These are phyloP conservation scores for Conops quadrifasciatus DNA, from an alignment of 2,888 invertebrate species.

Conservation along the genomic window DNA sequence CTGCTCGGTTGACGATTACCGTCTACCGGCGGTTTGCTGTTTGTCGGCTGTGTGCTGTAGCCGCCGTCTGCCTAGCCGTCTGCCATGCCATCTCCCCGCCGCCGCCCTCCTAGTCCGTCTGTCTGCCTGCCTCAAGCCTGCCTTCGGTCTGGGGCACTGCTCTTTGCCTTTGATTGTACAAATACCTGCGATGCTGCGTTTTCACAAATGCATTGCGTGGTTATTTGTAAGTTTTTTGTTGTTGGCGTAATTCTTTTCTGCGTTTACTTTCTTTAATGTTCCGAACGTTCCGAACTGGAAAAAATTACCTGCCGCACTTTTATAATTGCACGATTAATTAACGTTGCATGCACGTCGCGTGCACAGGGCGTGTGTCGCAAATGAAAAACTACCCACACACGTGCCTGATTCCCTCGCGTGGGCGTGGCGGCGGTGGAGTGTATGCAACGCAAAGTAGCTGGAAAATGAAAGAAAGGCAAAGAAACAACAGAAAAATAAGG, in stretches of 20 bases:
- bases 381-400: conserved; percentile 26
- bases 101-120: too few relatives aligned
- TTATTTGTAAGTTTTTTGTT: too few relatives aligned
- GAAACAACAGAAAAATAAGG: neutral
- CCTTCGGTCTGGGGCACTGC: too few relatives aligned
- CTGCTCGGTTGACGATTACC: too few relatives aligned
- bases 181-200: too few relatives aligned
- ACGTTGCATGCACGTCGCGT: conserved; percentile 30
- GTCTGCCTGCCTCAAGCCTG: too few relatives aligned
- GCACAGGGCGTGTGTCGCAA: conserved; percentile 24
- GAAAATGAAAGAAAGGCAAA: neutral
- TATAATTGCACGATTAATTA: conserved; percentile 32
- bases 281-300: conserved; percentile 6
- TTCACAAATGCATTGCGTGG: too few relatives aligned
- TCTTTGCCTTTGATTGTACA: too few relatives aligned
- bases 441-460: neutral
- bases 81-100: too few relatives aligned
- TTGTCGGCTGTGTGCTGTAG: too few relatives aligned
- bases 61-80: too few relatives aligned
- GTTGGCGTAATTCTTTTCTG: neutral
- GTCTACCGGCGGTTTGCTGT: too few relatives aligned
- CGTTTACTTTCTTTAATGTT: neutral
- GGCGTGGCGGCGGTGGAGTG: neutral
- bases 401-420: neutral
- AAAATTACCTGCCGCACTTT: neutral